A percentile compares a stretch with the other conserved stretches of the same genome.
Evolutionary conservation across 2,113 vertebrate genomes (phyloP).

Genomic region (Peromyscus californicus): DNA sequence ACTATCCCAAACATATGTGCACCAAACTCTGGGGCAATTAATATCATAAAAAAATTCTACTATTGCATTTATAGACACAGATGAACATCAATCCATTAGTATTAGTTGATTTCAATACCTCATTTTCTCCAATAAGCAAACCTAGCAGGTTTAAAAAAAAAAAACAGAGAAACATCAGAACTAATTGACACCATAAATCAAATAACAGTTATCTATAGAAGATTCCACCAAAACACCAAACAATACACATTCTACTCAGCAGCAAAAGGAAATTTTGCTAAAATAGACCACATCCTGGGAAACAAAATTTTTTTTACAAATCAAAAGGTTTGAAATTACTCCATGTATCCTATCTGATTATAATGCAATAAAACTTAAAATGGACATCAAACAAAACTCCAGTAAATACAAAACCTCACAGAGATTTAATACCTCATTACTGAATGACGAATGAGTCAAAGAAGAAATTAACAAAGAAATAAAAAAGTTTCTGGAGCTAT

Average conservation of each 20-base stretch:
- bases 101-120: not conserved
- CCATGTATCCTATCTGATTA: not conserved
- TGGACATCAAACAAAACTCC: not conserved
- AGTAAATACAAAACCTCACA: not conserved
- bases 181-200: not conserved
- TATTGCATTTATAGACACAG: not conserved
- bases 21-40: not conserved
- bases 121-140: not conserved
- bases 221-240: not conserved
- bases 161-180: not conserved
- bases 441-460: not conserved
- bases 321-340: not conserved
- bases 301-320: not conserved
- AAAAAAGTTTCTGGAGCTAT: not conserved
- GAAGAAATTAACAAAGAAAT: not conserved
- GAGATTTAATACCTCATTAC: not conserved
- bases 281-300: not conserved
- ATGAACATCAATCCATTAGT: not conserved
- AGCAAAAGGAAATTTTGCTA: not conserved
- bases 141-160: not conserved
- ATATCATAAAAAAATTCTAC: not conserved
- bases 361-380: not conserved
- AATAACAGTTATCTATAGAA: not conserved
- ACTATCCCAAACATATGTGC: not conserved
- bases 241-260: not conserved